These are phyloP conservation scores for Planococcus citri DNA, from an alignment of 1,140 invertebrate genomes.

Conservation along the genomic window DNA sequence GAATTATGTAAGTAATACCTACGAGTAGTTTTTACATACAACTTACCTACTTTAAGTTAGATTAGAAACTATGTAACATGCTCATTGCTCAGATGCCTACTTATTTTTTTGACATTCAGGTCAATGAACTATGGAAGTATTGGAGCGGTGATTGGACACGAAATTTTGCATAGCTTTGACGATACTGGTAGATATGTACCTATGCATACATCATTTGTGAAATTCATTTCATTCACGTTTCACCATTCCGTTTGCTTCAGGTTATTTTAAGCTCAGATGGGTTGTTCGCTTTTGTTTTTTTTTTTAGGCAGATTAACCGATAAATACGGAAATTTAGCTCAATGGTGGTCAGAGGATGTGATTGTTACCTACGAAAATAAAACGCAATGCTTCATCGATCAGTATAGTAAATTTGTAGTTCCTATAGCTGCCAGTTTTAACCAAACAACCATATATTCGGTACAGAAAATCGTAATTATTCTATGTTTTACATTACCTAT, in stretches of 20 bases:
- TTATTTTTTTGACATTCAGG: constrained; percentile 31
- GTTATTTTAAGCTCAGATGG: no score
- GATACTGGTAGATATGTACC: constrained; percentile 44
- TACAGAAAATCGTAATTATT: background rate
- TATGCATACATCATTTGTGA: no score
- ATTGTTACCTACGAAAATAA: constrained; percentile 54
- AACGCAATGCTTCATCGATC: constrained; percentile 75
- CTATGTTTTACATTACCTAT: no score
- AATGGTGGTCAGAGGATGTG: constrained; percentile 77
- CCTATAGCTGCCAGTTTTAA: background rate
- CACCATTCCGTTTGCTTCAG: no score
- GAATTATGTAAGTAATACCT: constrained; percentile 41
- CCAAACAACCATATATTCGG: background rate
- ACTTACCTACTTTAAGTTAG: no score
- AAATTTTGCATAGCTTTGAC: constrained; percentile 63
- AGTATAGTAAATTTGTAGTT: constrained; percentile 50
- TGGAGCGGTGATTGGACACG: constrained; percentile 61
- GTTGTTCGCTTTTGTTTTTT: no score
- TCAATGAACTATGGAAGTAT: constrained; percentile 61
- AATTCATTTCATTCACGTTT: no score
- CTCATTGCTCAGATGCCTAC: background rate
- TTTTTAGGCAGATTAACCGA: constrained; percentile 36
- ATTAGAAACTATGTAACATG: no score
- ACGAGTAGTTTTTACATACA: background rate
- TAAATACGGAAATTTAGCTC: constrained; percentile 53